A percentile compares a stretch with the other conserved stretches of the same genome.
phyloP scores from a whole-genome alignment of 2,797 vertebrate species.

The Tenualosa ilisha region DNA sequence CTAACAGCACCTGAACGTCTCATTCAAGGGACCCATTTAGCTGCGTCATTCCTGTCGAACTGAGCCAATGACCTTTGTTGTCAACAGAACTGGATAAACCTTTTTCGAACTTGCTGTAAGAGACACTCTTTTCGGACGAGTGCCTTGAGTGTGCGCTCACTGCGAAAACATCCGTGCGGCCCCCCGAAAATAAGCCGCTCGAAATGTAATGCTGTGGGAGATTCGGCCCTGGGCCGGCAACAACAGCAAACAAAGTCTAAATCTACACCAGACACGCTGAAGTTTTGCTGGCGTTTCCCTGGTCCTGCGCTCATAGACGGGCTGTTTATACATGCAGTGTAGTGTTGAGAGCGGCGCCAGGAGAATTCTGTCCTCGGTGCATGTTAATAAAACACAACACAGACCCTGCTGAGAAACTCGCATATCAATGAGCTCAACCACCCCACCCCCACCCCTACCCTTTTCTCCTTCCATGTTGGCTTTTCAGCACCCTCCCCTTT shows the following conservation, averaged over 20 bases:
- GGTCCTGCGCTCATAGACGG: conserved; percentile 28
- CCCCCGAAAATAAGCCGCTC: neutral
- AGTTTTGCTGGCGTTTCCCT: neutral
- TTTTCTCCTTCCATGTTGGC: neutral
- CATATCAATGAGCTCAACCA: conserved; percentile 24
- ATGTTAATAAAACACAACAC: conserved; percentile 36
- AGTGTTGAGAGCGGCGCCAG: conserved; percentile 37
- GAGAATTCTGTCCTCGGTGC: conserved; percentile 32
- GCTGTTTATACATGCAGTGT: conserved; percentile 36
- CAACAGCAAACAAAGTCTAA: conserved; percentile 20
- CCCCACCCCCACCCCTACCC: neutral
- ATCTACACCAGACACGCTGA: neutral
- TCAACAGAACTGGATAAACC: neutral
- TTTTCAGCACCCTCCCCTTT: neutral
- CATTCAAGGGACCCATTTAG: neutral
- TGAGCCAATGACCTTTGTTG: neutral
- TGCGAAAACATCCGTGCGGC: neutral
- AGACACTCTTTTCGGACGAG: neutral
- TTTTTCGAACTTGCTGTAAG: neutral
- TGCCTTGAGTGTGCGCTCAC: neutral
- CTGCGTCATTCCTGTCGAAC: neutral
- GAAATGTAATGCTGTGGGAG: neutral
- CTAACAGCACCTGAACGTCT: conserved; percentile 13
- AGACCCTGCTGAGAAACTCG: conserved; percentile 29
- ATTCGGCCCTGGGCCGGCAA: neutral